Evolutionary conservation across 2,797 vertebrate genomes (phyloP).

Genomic region (Malacoraja senta): DNA sequence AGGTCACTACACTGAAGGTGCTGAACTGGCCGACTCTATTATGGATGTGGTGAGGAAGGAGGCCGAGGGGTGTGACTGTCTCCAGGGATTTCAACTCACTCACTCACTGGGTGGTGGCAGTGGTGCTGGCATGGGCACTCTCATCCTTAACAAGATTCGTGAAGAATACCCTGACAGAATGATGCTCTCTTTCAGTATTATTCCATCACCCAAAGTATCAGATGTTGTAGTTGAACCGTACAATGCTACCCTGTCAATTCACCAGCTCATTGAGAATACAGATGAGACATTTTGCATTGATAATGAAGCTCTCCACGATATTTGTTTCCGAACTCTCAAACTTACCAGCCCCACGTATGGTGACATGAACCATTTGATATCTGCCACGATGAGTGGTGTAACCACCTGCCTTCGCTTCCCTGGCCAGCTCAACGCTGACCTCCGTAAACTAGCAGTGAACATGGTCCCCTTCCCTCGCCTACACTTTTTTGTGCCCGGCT

Average conservation of each 20-base stretch:
- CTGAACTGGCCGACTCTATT: constrained; percentile 60
- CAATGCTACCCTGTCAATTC: constrained; percentile 69
- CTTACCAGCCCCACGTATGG: constrained; percentile 70
- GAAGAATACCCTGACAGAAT: constrained; percentile 74
- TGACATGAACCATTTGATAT: constrained; percentile 71
- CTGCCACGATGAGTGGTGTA: constrained; percentile 71
- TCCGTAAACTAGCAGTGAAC: constrained; percentile 70
- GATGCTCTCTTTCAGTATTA: constrained; percentile 74
- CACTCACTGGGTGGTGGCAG: constrained; percentile 71
- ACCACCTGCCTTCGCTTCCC: constrained; percentile 73
- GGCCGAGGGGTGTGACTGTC: constrained; percentile 70
- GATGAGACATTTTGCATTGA: constrained; percentile 74
- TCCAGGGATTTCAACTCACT: constrained; percentile 73
- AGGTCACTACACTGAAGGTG: constrained; percentile 35
- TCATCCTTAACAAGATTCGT: constrained; percentile 72
- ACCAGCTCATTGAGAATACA: constrained; percentile 72
- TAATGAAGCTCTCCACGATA: constrained; percentile 70
- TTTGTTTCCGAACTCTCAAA: constrained; percentile 74
- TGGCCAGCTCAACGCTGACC: constrained; percentile 69
- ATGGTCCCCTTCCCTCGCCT: constrained; percentile 76
- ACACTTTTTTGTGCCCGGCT: constrained; percentile 75
- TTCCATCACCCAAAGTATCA: constrained; percentile 72
- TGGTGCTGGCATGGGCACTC: constrained; percentile 68
- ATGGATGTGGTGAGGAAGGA: constrained; percentile 71
- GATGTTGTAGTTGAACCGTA: constrained; percentile 74